Base-by-base conservation (phyloP, 2,888 invertebrate genomes). In the Drosophila mayaguana region DNA sequence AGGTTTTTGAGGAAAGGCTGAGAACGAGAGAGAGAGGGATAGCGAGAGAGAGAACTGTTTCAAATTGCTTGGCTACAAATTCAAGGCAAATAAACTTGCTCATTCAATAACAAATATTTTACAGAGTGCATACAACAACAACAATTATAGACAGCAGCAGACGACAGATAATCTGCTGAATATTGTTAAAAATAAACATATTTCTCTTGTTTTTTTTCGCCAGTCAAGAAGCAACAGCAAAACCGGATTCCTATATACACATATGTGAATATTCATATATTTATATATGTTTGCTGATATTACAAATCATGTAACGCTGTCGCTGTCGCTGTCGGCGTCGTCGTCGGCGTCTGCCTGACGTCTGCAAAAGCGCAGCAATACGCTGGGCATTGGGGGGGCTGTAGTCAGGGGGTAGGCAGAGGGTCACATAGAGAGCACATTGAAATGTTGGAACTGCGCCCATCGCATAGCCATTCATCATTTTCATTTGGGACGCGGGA, bases 291-390 rank as follows among this genome's bases (percentile, higher is more conserved):
- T 75, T 77, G 78, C 81, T 85, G 86, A 88, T 88, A 86, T 88
- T 83, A 88, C 87, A 88, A 85, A 88, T 85, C 89, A 86, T 88
- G 89, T 87, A 84, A 88, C 68, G 71, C 67, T 65, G 78, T 71
- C 69, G 56, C 56, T 59, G 32, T 32, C 34, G 42, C 18, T 20
- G 45, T 18, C 42, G 18, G 28, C 28, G 28, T 28, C 12, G 43
- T 43, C 42, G 42, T 25, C 81, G 71, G 61, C 84, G 81, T 81
- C 81, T 83, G 88, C 77, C 75, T 82, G 85, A 83, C 86, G 83
- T 83, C 83, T 88, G 83, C 88, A 72, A 63, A 71, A 68, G 56
- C 55, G 42, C 57, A 54, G 16, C 55, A 2, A 45, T 42, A 11
- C 25, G 38, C 36, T 18, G 25, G 20, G 18, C 36, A n/a, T 12